These are phyloP conservation scores for Hemaris fuciformis DNA, from an alignment of 2,888 invertebrate genomes.

Conservation along the genomic window DNA sequence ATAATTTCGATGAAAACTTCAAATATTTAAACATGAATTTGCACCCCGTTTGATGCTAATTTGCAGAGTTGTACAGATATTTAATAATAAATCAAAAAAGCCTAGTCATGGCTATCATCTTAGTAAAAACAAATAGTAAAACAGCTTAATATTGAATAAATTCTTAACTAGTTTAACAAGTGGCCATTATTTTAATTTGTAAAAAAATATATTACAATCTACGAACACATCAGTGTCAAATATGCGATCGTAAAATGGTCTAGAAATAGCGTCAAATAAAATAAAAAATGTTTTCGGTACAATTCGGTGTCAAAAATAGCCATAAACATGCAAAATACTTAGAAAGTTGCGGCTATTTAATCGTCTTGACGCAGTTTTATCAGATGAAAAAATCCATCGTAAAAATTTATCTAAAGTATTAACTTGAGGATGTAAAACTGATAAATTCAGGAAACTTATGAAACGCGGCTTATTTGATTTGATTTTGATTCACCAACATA, in stretches of 20 bases:
- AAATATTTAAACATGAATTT: no score
- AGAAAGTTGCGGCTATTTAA: slow-evolving; percentile 7
- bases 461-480: background rate
- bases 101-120: no score
- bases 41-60: no score
- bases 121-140: no score
- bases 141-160: no score
- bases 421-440: background rate
- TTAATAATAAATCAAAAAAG: no score
- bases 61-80: no score
- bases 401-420: background rate
- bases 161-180: background rate
- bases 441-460: background rate
- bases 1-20: no score
- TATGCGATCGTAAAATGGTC: slow-evolving; percentile 7
- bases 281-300: background rate
- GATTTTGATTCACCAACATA: background rate
- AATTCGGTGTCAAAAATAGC: slow-evolving; percentile 3
- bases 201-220: background rate
- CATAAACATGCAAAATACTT: slow-evolving; percentile 1
- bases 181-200: background rate
- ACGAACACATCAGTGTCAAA: background rate
- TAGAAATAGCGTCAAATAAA: slow-evolving; percentile 4
- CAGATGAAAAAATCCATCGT: background rate
- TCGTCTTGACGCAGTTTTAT: background rate